Evolutionary conservation across 2,888 invertebrate species (phyloP).

Genomic region (Lordiphosa andalusiaca): DNA sequence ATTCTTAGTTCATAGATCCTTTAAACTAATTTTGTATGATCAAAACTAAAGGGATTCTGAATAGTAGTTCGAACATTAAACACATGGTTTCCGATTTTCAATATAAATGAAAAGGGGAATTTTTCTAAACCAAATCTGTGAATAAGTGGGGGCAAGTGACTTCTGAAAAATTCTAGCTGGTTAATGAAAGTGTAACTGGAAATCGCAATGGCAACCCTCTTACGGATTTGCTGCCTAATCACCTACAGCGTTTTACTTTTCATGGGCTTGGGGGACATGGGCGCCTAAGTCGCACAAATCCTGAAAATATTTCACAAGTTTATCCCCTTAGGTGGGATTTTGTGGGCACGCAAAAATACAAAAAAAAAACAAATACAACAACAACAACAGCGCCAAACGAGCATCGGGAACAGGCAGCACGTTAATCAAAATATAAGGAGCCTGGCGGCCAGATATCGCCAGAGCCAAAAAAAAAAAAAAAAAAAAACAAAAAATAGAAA

Average conservation of each 20-base stretch:
- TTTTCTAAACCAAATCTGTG: no score
- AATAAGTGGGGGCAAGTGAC: no score
- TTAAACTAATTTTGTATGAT: no score
- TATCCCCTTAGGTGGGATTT: constrained; percentile 76
- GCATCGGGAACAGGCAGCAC: constrained; percentile 46
- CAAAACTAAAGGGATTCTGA: no score
- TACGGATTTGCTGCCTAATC: constrained; percentile 72
- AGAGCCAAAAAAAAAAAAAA: constrained; percentile 17
- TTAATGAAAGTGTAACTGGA: no score
- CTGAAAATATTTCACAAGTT: constrained; percentile 76
- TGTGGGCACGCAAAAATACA: constrained; percentile 44
- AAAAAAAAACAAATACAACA: constrained; percentile 19
- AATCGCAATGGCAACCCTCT: constrained; percentile 11
- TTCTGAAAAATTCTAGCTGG: not conserved
- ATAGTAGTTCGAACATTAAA: no score
- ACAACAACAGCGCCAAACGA: constrained; percentile 43
- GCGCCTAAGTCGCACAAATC: constrained; percentile 71
- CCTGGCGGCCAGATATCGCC: constrained; percentile 50
- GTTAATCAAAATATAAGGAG: constrained; percentile 78
- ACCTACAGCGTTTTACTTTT: constrained; percentile 46
- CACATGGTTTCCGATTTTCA: no score
- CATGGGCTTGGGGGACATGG: constrained; percentile 1
- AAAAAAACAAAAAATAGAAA: constrained; percentile 6
- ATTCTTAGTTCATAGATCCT: no score
- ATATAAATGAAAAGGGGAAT: no score